Evolutionary conservation across 2,888 invertebrate genomes (phyloP).

Genomic region (Mayetiola destructor): DNA sequence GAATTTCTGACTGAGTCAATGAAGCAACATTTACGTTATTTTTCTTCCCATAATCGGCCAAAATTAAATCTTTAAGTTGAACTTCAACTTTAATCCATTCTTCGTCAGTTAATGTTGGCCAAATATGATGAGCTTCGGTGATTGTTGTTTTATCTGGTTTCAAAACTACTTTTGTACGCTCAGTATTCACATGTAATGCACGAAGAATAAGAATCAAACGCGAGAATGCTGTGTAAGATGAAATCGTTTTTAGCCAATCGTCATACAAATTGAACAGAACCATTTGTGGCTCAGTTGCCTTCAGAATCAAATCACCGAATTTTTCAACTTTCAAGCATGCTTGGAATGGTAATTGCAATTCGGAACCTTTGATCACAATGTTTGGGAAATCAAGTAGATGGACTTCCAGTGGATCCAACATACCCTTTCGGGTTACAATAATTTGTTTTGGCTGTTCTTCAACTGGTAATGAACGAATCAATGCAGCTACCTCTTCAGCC

Average conservation of each 20-base stretch:
- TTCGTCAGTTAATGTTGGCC: slow-evolving; percentile 94
- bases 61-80: slow-evolving; percentile 91
- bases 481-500: slow-evolving; percentile 98
- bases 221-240: slow-evolving; percentile 97
- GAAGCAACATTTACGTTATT: slow-evolving; percentile 99
- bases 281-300: slow-evolving; percentile 99
- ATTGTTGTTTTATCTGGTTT: slow-evolving; percentile 99
- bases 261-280: slow-evolving; percentile 98
- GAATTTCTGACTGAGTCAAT: slow-evolving; percentile 95
- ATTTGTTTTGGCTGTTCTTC: slow-evolving; percentile 99
- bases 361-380: slow-evolving; percentile 99
- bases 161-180: slow-evolving; percentile 92
- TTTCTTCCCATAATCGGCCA: slow-evolving; percentile 99
- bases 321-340: slow-evolving; percentile 98
- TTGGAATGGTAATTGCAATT: slow-evolving; percentile 96
- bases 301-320: slow-evolving; percentile 95
- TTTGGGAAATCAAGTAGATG: slow-evolving; percentile 99
- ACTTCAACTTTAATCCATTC: slow-evolving; percentile 99
- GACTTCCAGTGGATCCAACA: slow-evolving; percentile 99
- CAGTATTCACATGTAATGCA: slow-evolving; percentile 97
- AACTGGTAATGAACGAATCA: slow-evolving; percentile 95
- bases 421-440: slow-evolving; percentile 98
- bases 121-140: slow-evolving; percentile 98
- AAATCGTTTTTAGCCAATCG: slow-evolving; percentile 98
- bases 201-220: slow-evolving; percentile 90